phyloP scores from a whole-genome alignment of 2,797 vertebrate genomes.

The Pseudocheirus occidentalis region DNA sequence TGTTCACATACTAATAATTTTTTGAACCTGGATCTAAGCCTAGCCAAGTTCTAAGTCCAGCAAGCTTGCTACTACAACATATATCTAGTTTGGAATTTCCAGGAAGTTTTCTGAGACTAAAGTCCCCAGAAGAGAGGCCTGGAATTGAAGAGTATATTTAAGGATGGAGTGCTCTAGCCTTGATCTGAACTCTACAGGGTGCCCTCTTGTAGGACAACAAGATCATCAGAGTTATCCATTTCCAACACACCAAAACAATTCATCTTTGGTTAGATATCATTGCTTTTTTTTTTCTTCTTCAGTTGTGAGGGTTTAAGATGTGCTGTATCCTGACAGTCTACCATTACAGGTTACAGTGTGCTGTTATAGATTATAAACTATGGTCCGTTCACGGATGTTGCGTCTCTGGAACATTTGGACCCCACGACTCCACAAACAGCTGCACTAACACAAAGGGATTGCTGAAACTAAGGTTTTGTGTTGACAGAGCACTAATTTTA shows the following conservation, averaged over 20 bases:
- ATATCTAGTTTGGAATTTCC: neutral
- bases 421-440: conserved; percentile 62
- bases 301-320: conserved; percentile 27
- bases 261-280: conserved; percentile 50
- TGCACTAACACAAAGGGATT: conserved; percentile 58
- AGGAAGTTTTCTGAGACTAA: neutral
- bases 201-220: neutral
- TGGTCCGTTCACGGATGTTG: conserved; percentile 45
- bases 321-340: conserved; percentile 57
- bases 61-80: neutral
- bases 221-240: conserved; percentile 9
- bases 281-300: neutral
- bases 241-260: conserved; percentile 21
- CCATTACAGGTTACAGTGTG: conserved; percentile 42
- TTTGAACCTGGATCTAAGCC: neutral
- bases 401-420: conserved; percentile 39
- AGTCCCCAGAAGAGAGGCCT: neutral
- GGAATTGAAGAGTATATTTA: neutral
- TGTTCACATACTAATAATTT: neutral
- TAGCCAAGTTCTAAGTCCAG: neutral
- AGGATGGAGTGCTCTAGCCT: neutral
- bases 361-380: conserved; percentile 44
- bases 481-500: conserved; percentile 82
- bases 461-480: conserved; percentile 66
- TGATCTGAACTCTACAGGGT: neutral